phyloP scores from a whole-genome alignment of 2,113 vertebrate species.

The Gnathonemus longibarbis region DNA sequence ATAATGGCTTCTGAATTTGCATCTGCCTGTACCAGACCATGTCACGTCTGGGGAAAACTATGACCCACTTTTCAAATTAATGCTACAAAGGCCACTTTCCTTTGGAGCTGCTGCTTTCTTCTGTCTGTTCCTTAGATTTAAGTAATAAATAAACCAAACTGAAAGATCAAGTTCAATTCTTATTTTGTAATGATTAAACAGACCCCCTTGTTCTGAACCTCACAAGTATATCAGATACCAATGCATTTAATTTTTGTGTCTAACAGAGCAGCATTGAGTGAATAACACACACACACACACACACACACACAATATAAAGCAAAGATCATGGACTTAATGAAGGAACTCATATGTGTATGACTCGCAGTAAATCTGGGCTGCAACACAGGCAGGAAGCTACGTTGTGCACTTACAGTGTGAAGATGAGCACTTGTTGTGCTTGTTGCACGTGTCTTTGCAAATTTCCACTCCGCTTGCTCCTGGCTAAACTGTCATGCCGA shows the following conservation, averaged over 20 bases:
- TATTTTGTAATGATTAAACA: background rate
- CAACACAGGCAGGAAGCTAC: background rate
- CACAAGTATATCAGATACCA: background rate
- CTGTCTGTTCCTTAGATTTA: background rate
- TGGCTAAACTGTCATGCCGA: slow-evolving; percentile 22
- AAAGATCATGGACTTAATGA: background rate
- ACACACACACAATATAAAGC: background rate
- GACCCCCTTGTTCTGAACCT: background rate
- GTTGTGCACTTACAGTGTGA: background rate
- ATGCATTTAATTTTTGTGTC: background rate
- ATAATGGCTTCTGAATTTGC: slow-evolving; percentile 9
- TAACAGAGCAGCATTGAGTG: background rate
- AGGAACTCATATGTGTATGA: background rate
- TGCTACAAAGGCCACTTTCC: background rate
- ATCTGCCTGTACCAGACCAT: background rate
- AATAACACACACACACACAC: background rate
- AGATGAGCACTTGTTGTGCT: background rate
- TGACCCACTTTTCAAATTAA: background rate
- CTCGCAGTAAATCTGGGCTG: background rate
- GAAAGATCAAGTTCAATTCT: background rate
- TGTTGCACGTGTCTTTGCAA: background rate
- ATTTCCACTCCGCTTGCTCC: background rate
- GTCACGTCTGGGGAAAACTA: background rate
- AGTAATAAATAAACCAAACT: background rate
- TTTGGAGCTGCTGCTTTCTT: background rate